Base-by-base conservation (phyloP, 2,113 vertebrate species). In the Anthoscopus minutus region DNA sequence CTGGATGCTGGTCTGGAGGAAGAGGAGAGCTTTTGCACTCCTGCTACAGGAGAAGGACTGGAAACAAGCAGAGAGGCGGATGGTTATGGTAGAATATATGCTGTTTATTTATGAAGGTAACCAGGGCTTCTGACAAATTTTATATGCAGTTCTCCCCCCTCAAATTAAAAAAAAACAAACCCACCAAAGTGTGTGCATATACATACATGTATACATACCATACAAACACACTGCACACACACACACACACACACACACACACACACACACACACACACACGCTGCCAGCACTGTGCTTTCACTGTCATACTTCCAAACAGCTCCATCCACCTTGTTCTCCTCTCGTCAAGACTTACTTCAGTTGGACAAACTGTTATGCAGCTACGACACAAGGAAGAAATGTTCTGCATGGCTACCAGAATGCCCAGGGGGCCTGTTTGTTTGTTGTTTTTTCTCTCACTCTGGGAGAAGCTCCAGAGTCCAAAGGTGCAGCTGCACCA, bases 31-130 rank as follows among this genome's bases (percentile, higher is more conserved):
- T 54, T 62, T 31, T 1, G 8, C 8, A 0, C 45, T 45, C 18
- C 62, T 50, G 48, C 82, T 57, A 7, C 33, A 23, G 67, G 24
- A 50, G 4, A n/a, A 61, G 27, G 53, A 60, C 22, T 58, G 80
- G 92, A 83, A 79, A 48, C 53, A 78, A 62, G 47, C 48, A 33
- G 62, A 57, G 57, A 91, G 67, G 60, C 35, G 0, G 33, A 13
- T 11, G 14, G 80, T 69, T 80, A 78, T 65, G 71, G 90, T 66
- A 95, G 87, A 92, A 91, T 96, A 96, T n/a, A 92, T 96, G 48
- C 74, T 94, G 94, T 97, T 98, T 96, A 97, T 97, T 97, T 96
- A 94, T 94, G 93, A 97, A 89, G 54, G 44, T 91, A 96, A 97
- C 96, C 95, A 91, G 90, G 79, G 44, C 69, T 96, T 88, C 54